A percentile compares a stretch with the other conserved stretches of the same genome.
phyloP scores from a whole-genome alignment of 2,888 invertebrate species.

The Chaitophorus viminalis region DNA sequence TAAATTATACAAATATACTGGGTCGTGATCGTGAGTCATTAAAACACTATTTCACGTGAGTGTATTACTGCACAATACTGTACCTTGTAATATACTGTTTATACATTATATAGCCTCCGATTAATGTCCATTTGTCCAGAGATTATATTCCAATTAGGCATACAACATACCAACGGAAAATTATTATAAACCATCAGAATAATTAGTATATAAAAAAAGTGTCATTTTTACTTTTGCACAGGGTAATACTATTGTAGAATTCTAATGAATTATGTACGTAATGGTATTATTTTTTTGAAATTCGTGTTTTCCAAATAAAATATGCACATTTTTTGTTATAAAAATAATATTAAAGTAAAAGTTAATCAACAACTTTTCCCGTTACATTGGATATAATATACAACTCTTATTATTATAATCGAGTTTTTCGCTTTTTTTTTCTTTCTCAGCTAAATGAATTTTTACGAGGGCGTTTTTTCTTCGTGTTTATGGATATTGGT shows the following conservation, averaged over 20 bases:
- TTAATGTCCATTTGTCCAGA: neutral
- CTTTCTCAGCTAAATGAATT: neutral
- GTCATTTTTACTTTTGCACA: neutral
- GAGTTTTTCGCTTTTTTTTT: slow-evolving; percentile 9
- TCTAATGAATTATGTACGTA: neutral
- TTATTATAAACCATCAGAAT: neutral
- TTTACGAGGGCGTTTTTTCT: slow-evolving; percentile 7
- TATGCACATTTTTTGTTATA: neutral
- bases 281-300: neutral
- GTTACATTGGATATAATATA: neutral
- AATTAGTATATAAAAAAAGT: neutral
- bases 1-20: neutral
- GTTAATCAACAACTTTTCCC: slow-evolving; percentile 29
- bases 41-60: neutral
- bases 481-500: slow-evolving; percentile 30
- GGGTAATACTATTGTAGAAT: neutral
- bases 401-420: slow-evolving; percentile 2
- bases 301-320: neutral
- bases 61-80: neutral
- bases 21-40: neutral
- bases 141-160: neutral
- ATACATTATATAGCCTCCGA: neutral
- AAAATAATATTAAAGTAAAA: slow-evolving; percentile 5
- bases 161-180: neutral
- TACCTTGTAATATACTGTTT: neutral